Evolutionary conservation across 1,140 invertebrate species (phyloP), one percentile per base, ranked within the genome.

Genomic region (Megalonaias nervosa): DNA sequence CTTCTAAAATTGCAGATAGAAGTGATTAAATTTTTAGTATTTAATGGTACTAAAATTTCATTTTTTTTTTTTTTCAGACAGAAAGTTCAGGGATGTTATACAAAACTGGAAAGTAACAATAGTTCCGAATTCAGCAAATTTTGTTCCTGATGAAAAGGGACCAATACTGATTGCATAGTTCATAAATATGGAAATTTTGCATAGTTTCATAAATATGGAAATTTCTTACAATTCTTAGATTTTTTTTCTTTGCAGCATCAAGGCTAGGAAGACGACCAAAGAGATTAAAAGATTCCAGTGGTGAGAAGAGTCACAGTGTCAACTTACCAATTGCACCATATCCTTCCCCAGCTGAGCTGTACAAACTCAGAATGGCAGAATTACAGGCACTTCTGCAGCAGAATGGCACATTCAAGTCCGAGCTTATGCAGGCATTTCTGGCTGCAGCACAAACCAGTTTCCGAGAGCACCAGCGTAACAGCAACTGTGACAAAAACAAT

Each of bases 251-350:
- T 83, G 56, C 81, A 91, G 90, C 90, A 17, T 91, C 90, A 59
- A 81, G 90, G 64, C 84, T 91, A 26, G 90, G 90, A n/a, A 81
- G 90, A 64, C 77, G 90, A 56, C 90, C 90, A 58, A 91, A 91
- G 73, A 82, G 89, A 26, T 82, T 90, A 58, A 91, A 91, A 80
- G 89, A 90, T 68, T 83, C 85, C 0, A 76, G 85, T 67, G 84
- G 81, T 13, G 75, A 75, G 16, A 76, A 70, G 60, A 77, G 76
- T 19, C 82, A 84, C n/a, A 77, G 76, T 21, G 74, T 77, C 23
- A 86, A 85, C 75, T 81, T 87, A 67, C 85, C 87, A 16, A 89
- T 89, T 56, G 87, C 88, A 55, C 88, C 88, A 1, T 89, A 89
- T 78, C 88, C 89, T 5, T 85, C 81, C 19, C 84, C 83, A 14